A percentile compares a stretch with the other conserved stretches of the same genome.
These are phyloP conservation scores for Picathartes gymnocephalus DNA, from an alignment of 2,113 vertebrate species.

Conservation along the genomic window DNA sequence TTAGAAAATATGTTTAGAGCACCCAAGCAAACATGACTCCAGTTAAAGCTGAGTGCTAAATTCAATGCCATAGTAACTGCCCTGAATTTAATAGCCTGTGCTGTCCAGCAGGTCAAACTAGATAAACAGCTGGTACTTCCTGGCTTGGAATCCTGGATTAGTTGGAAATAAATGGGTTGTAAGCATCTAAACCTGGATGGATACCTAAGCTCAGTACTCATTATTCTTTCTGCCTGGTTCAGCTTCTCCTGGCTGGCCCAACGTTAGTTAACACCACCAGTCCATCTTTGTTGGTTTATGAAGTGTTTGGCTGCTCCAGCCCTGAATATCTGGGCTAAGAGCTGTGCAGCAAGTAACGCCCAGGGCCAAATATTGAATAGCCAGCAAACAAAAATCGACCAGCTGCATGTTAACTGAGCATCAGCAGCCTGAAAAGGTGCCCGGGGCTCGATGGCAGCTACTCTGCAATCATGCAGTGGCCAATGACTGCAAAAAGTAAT, in stretches of 20 bases:
- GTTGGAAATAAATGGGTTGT: not conserved
- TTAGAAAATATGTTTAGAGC: not conserved
- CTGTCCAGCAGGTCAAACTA: not conserved
- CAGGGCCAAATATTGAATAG: not conserved
- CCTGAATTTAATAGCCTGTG: not conserved
- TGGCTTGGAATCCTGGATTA: not conserved
- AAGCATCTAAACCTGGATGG: not conserved
- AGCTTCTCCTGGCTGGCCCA: not conserved
- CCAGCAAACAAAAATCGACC: not conserved
- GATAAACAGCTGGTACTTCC: not conserved
- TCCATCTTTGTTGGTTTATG: not conserved
- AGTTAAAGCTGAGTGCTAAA: not conserved
- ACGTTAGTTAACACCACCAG: not conserved
- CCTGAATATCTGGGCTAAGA: not conserved
- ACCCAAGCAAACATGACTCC: not conserved
- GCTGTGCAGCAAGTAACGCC: fast-evolving
- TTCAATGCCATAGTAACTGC: not conserved
- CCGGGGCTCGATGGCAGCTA: fast-evolving
- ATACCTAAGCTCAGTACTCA: fast-evolving
- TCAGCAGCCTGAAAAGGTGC: not conserved
- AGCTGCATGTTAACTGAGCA: not conserved
- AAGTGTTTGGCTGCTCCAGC: not conserved
- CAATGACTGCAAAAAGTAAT: not conserved
- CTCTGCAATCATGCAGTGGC: not conserved
- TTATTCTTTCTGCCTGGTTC: not conserved